Evolutionary conservation across 2,888 invertebrate species (phyloP).

Genomic region (Callyntrura guangdongensis): DNA sequence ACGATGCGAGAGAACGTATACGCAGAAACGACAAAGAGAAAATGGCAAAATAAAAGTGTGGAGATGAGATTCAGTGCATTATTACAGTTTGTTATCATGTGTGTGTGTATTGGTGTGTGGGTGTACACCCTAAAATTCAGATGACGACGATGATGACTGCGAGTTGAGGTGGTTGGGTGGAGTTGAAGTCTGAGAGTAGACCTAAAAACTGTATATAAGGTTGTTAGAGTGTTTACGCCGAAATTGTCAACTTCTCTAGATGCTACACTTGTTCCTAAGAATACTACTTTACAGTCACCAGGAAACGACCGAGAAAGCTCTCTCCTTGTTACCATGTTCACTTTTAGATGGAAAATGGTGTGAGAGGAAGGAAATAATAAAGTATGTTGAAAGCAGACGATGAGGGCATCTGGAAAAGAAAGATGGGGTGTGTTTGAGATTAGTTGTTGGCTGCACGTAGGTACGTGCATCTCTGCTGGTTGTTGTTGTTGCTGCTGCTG

Average conservation of each 20-base stretch:
- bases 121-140: slow-evolving; percentile 19
- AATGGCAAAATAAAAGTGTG: slow-evolving; percentile 40
- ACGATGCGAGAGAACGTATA: slow-evolving; percentile 5
- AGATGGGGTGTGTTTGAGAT: background rate
- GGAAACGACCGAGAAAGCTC: background rate
- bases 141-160: slow-evolving; percentile 20
- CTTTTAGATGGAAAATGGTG: slow-evolving; percentile 18
- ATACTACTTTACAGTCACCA: background rate
- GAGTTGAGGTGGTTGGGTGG: background rate
- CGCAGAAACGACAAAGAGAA: slow-evolving; percentile 34
- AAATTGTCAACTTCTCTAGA: slow-evolving; percentile 51
- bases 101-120: slow-evolving; percentile 18
- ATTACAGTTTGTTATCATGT: slow-evolving; percentile 56
- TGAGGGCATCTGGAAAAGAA: slow-evolving; percentile 24
- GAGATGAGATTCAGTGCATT: slow-evolving; percentile 60
- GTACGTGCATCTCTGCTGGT: background rate
- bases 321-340: background rate
- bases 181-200: no score
- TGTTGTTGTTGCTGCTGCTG: background rate
- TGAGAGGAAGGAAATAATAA: slow-evolving; percentile 52
- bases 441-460: background rate
- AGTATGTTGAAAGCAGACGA: slow-evolving; percentile 46
- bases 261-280: slow-evolving; percentile 2
- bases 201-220: background rate
- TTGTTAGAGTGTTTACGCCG: background rate